Conservation (phyloP, 1,140 invertebrate species). For the Dinothrombium tinctorium region DNA sequence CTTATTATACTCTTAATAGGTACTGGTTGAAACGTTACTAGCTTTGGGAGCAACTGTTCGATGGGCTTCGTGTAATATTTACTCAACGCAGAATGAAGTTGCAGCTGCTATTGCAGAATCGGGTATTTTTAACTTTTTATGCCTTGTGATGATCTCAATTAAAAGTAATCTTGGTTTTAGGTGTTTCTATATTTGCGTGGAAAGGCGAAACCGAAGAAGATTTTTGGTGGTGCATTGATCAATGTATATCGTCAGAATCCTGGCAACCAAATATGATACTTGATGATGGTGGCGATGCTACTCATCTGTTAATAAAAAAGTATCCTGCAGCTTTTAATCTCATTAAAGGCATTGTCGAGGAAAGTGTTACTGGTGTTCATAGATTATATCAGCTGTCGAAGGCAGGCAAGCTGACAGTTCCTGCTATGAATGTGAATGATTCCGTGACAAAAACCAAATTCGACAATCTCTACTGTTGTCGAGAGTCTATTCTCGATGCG, state of each 20-base stretch:
- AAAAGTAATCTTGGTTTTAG: too few species aligned
- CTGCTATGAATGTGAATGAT: conserved; percentile 97
- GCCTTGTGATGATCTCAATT: background rate
- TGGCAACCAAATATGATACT: conserved; percentile 98
- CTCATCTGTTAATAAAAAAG: conserved; percentile 88
- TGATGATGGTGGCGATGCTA: conserved; percentile 91
- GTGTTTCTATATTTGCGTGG: conserved; percentile 79
- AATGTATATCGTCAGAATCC: conserved; percentile 62
- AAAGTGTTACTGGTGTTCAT: conserved; percentile 91
- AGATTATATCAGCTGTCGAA: conserved; percentile 86
- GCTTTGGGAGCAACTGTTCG: conserved; percentile 57
- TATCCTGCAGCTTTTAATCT: conserved; percentile 82
- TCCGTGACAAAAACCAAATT: conserved; percentile 98
- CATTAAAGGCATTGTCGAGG: conserved; percentile 91
- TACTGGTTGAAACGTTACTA: conserved; percentile 69
- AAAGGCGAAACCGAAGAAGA: conserved; percentile 86
- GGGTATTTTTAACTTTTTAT: conserved; percentile 20
- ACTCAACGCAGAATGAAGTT: conserved; percentile 95
- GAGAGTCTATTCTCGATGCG: conserved; percentile 69
- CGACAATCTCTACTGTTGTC: conserved; percentile 80
- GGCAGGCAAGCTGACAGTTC: conserved; percentile 76
- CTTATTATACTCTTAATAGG: conserved; percentile 23
- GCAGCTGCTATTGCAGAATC: conserved; percentile 82
- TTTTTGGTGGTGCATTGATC: conserved; percentile 98
- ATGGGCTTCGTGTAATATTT: conserved; percentile 95